Evolutionary conservation across 1,140 invertebrate species (phyloP).

Genomic region (Lepeophtheirus salmonis): DNA sequence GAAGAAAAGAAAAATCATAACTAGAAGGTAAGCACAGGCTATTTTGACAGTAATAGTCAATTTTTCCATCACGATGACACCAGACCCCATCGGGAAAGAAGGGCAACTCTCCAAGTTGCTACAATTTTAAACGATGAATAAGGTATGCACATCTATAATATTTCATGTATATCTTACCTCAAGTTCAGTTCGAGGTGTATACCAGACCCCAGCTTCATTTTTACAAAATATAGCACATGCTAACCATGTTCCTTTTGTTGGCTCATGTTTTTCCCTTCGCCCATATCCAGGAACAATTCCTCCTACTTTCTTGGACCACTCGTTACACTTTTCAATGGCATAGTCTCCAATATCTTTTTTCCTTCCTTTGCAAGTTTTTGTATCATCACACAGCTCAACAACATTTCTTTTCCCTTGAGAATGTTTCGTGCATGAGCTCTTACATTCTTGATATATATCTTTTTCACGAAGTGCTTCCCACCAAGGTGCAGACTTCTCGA

Average conservation of each 20-base stretch:
- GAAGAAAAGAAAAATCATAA: background rate
- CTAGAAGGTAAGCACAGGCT: background rate
- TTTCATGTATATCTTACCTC: background rate
- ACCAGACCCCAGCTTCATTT: background rate
- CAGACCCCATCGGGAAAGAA: conserved; percentile 9
- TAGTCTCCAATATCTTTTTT: background rate
- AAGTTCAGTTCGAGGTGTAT: conserved; percentile 1
- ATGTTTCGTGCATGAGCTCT: conserved; percentile 6
- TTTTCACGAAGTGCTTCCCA: conserved; percentile 1
- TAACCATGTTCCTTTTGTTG: conserved; percentile 1
- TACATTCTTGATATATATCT: background rate
- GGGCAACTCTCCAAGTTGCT: background rate
- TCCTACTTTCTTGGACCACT: background rate
- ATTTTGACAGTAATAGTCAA: conserved; percentile 10
- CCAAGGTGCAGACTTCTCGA: conserved; percentile 7
- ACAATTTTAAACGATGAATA: background rate
- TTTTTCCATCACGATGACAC: conserved; percentile 5
- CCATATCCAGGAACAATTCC: background rate
- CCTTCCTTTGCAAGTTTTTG: background rate
- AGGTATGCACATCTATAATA: background rate
- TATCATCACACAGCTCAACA: conserved; percentile 3
- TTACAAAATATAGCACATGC: conserved; percentile 10
- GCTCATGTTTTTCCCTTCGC: background rate
- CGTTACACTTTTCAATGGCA: background rate
- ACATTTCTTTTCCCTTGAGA: background rate